phyloP scores from a whole-genome alignment of 2,888 invertebrate genomes.

The Lissonota sp. region DNA sequence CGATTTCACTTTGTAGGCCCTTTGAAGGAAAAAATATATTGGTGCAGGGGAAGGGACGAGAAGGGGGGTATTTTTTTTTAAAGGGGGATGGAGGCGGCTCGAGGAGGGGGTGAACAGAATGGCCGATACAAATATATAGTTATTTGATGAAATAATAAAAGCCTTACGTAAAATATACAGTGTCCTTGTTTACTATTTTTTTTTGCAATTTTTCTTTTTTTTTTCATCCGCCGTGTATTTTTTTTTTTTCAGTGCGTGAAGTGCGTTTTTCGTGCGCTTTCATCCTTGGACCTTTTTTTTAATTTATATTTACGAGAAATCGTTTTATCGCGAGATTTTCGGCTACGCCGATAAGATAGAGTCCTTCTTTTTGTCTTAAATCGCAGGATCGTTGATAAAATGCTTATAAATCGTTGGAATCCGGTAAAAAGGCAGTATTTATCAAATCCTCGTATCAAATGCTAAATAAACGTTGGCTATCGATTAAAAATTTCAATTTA shows the following conservation, averaged over 20 bases:
- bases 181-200: conserved; percentile 68
- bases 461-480: conserved; percentile 44
- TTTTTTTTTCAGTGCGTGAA: conserved; percentile 51
- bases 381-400: neutral
- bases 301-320: neutral
- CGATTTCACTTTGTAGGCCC: too few relatives aligned
- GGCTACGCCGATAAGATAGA: conserved; percentile 6
- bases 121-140: conserved; percentile 81
- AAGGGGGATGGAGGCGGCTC: conserved; percentile 57
- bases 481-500: conserved; percentile 56
- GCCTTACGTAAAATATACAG: conserved; percentile 83
- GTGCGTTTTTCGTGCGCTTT: conserved; percentile 44
- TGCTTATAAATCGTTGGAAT: conserved; percentile 27
- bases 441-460: conserved; percentile 50
- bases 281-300: conserved; percentile 21
- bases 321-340: neutral
- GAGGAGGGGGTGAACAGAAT: conserved; percentile 71
- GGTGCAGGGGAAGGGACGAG: conserved; percentile 6
- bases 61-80: conserved; percentile 4
- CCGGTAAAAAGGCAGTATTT: conserved; percentile 13
- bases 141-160: conserved; percentile 83
- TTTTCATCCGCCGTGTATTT: conserved; percentile 37
- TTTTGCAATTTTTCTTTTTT: conserved; percentile 54
- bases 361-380: neutral
- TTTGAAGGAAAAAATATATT: neutral